Conservation (phyloP, 1,140 invertebrate species). For the Camponotus floridanus region DNA sequence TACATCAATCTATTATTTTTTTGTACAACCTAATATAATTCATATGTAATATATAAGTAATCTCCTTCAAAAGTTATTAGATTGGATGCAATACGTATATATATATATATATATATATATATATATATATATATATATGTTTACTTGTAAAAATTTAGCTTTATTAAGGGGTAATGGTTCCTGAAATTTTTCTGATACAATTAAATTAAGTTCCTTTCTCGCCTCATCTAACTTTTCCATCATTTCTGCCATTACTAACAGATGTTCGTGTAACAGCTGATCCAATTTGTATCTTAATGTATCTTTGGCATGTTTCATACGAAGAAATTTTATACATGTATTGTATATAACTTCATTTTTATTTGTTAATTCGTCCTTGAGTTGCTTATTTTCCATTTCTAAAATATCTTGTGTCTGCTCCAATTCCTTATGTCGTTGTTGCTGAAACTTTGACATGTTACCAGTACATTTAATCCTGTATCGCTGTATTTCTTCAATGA, state of each 20-base stretch:
- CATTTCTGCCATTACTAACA: constrained; percentile 78
- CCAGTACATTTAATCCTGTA: constrained; percentile 56
- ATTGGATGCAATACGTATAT: not conserved
- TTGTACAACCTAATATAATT: constrained; percentile 72
- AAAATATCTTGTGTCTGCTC: constrained; percentile 64
- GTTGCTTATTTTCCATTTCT: constrained; percentile 71
- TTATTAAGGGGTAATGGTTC: constrained; percentile 75
- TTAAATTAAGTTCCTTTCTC: constrained; percentile 76
- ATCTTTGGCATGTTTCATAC: constrained; percentile 77
- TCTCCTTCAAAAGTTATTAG: not conserved
- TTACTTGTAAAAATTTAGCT: constrained; percentile 77
- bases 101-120: not conserved
- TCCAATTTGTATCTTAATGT: constrained; percentile 72
- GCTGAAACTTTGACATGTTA: constrained; percentile 60
- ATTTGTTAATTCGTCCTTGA: constrained; percentile 67
- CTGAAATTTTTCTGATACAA: constrained; percentile 77
- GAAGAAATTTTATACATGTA: constrained; percentile 77
- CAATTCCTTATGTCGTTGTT: constrained; percentile 56
- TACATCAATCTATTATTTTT: constrained; percentile 77
- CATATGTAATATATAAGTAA: not conserved
- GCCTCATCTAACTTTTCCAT: constrained; percentile 80
- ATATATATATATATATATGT: not conserved
- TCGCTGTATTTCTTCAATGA: constrained; percentile 71
- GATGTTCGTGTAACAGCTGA: constrained; percentile 72
- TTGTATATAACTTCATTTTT: constrained; percentile 74